phyloP scores from a whole-genome alignment of 2,113 vertebrate species.

The Ellobius talpinus region DNA sequence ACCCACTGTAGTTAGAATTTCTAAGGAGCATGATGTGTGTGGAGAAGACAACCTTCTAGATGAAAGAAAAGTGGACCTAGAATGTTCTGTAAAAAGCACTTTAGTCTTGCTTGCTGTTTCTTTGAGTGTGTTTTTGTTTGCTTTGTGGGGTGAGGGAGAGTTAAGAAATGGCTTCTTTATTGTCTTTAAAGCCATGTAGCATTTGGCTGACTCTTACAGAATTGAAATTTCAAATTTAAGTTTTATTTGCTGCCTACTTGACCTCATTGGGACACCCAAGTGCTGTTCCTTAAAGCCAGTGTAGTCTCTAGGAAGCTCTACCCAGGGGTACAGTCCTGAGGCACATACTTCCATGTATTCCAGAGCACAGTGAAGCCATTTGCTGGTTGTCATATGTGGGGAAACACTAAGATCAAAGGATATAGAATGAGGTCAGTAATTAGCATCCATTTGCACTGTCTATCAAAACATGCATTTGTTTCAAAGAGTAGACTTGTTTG shows the following conservation, averaged over 20 bases:
- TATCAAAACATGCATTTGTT: conserved; percentile 57
- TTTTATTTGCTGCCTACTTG: conserved; percentile 55
- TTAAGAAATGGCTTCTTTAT: conserved; percentile 42
- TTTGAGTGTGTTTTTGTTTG: conserved; percentile 56
- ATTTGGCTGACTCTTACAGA: conserved; percentile 49
- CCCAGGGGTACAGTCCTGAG: not conserved
- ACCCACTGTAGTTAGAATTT: not conserved
- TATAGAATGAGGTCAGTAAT: conserved; percentile 66
- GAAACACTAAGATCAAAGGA: conserved; percentile 62
- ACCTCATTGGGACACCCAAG: not conserved
- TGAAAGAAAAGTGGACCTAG: not conserved
- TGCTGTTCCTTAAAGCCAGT: not conserved
- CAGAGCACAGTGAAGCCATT: not conserved
- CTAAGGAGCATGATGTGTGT: not conserved
- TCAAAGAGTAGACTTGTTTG: conserved; percentile 78
- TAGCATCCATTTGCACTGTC: conserved; percentile 63
- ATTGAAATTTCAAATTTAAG: conserved; percentile 51
- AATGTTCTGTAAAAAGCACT: not conserved
- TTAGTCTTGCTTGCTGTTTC: not conserved
- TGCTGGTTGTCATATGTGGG: not conserved
- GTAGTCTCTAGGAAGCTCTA: not conserved
- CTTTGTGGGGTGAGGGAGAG: not conserved
- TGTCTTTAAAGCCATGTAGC: conserved; percentile 47
- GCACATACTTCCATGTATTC: not conserved
- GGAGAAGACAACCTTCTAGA: not conserved